Base-by-base conservation (phyloP, 2,888 invertebrate species). In the Cetonia aurata region DNA sequence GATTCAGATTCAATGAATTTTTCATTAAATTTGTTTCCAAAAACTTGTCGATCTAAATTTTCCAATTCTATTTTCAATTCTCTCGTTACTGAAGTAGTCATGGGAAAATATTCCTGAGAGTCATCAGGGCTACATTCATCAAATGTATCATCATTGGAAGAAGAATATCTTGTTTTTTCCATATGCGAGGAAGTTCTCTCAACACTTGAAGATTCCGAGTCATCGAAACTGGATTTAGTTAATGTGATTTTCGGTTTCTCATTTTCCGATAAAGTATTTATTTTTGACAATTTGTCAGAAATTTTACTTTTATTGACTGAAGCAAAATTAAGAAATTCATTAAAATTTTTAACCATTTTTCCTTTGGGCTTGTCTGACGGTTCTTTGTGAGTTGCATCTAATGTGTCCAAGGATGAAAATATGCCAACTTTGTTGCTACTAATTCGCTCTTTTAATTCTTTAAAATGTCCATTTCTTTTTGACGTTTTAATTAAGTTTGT, bases 81-180 rank as follows among this genome's bases (percentile, higher is more conserved):
- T 77, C 94, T 88, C 0, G 95, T 95, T 86, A 95, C 93, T 1
- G 95, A 93, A 3, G 94, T 95, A 0, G 94, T 93, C 91, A 96
- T 92, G 1, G 95, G 94, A 80, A 93, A 93, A 81, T 94, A 95
- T 80, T 93, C 93, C 76, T 93, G 92, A 1, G 92, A 91, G 82
- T 94, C 93, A 76, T 94, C 93, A 0, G 93, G 93, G 73, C 93
- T 93, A 76, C 89, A 89, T 57, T 89, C 89, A 70, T 90, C 89
- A 74, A 88, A 83, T 0, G 83, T 83, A 73, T 84, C 80, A 57
- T 82, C 80, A 33, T 79, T 80, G 66, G 79, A 80, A 56, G 81
- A 81, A 0, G 83, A 83, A 72, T 79, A 75, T 76, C 81, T 82
- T 75, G 75, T 81, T 78, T 75, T 82, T n/a, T 72, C 75, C 9